A percentile compares a stretch with the other conserved stretches of the same genome.
These are phyloP conservation scores for Oryzias dopingdopingensis DNA, from an alignment of 2,797 vertebrate species.

Conservation along the genomic window DNA sequence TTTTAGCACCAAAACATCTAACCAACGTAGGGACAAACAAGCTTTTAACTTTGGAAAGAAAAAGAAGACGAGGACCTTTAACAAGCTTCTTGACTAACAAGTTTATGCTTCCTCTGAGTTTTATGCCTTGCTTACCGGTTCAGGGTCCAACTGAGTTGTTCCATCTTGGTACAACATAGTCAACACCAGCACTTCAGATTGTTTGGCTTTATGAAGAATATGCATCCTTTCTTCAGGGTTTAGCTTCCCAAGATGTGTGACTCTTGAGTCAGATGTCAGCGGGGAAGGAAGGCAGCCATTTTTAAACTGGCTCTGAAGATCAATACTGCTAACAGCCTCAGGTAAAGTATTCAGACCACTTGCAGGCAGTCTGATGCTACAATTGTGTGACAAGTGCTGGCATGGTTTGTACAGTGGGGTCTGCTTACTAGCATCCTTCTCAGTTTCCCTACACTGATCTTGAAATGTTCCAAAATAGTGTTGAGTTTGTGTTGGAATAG, in stretches of 20 bases:
- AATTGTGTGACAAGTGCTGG: slow-evolving; percentile 15
- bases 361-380: background rate
- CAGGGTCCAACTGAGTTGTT: slow-evolving; percentile 81
- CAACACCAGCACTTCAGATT: slow-evolving; percentile 73
- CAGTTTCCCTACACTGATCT: background rate
- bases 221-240: slow-evolving; percentile 65
- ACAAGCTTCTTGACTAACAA: background rate
- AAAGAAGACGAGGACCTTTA: background rate
- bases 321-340: background rate
- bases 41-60: no score
- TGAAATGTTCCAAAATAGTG: slow-evolving; percentile 1
- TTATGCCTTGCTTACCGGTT: slow-evolving; percentile 73
- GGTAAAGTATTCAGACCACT: slow-evolving; percentile 8
- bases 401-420: slow-evolving; percentile 2
- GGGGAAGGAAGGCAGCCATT: slow-evolving; percentile 18
- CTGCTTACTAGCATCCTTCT: slow-evolving; percentile 11
- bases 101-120: background rate
- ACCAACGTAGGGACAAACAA: no score
- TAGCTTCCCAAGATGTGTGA: slow-evolving; percentile 75
- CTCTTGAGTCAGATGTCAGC: slow-evolving; percentile 62
- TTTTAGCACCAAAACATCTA: no score
- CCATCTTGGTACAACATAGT: slow-evolving; percentile 86
- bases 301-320: slow-evolving; percentile 18
- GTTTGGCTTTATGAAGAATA: slow-evolving; percentile 62
- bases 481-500: slow-evolving; percentile 4